phyloP scores from a whole-genome alignment of 2,888 invertebrate species.

The Leptogaster cylindrica region DNA sequence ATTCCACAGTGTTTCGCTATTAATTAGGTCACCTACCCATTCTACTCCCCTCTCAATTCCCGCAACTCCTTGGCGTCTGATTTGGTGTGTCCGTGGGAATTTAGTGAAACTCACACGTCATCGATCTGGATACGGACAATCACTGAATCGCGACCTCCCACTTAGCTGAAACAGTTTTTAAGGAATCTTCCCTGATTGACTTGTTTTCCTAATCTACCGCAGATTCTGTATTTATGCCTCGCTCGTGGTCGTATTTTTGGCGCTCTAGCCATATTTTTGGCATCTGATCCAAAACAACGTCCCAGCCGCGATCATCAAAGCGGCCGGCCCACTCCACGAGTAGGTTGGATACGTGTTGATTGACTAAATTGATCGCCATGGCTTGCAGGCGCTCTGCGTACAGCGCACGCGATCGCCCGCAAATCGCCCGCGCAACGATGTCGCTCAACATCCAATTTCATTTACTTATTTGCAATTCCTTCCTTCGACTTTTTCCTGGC shows the following conservation, averaged over 20 bases:
- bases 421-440: slow-evolving; percentile 26
- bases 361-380: slow-evolving; percentile 17
- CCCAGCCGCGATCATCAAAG: neutral
- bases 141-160: neutral
- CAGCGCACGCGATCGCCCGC: slow-evolving; percentile 38
- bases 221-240: slow-evolving; percentile 22
- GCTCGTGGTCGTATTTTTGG: slow-evolving; percentile 29
- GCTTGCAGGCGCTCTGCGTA: slow-evolving; percentile 1
- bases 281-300: slow-evolving; percentile 7
- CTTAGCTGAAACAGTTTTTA: neutral
- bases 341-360: slow-evolving; percentile 17
- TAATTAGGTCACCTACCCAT: slow-evolving; percentile 12
- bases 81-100: too few species aligned
- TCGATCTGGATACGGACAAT: too few species aligned
- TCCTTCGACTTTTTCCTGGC: neutral
- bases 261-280: slow-evolving; percentile 36
- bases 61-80: too few species aligned
- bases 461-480: neutral
- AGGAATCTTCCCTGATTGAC: slow-evolving; percentile 26
- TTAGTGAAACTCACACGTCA: too few species aligned
- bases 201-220: slow-evolving; percentile 17
- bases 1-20: too few species aligned
- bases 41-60: too few species aligned
- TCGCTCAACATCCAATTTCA: too few species aligned
- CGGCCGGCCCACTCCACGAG: slow-evolving; percentile 1